These are phyloP conservation scores for Melanotus villosus DNA, from an alignment of 2,888 invertebrate genomes.

Conservation along the genomic window DNA sequence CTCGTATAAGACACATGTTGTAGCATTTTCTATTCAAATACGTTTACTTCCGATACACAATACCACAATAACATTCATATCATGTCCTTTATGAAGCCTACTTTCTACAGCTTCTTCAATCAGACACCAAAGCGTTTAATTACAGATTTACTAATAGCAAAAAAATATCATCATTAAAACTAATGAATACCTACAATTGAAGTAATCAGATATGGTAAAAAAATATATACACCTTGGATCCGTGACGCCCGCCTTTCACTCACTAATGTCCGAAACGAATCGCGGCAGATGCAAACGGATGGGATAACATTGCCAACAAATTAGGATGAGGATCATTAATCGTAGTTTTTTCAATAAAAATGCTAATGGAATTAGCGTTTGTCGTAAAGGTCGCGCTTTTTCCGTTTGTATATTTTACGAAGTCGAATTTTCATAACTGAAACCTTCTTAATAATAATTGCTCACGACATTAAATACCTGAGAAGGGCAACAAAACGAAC, in stretches of 20 bases:
- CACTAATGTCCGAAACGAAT: slow-evolving; percentile 48
- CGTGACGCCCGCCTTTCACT: slow-evolving; percentile 47
- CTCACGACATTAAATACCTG: too few relatives aligned
- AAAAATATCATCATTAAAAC: slow-evolving; percentile 43
- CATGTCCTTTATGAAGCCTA: not conserved
- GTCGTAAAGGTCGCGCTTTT: slow-evolving; percentile 34
- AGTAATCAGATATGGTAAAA: slow-evolving; percentile 44
- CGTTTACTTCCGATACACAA: too few relatives aligned
- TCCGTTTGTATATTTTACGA: not conserved
- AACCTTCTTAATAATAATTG: too few relatives aligned
- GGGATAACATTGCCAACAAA: slow-evolving; percentile 43
- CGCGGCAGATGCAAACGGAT: slow-evolving; percentile 46
- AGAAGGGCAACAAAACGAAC: slow-evolving; percentile 22
- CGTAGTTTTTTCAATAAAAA: slow-evolving; percentile 40
- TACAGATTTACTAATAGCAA: slow-evolving; percentile 20
- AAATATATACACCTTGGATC: slow-evolving; percentile 46
- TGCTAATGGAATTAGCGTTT: slow-evolving; percentile 45
- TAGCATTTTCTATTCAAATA: too few relatives aligned
- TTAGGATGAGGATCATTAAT: slow-evolving; percentile 44
- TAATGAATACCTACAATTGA: slow-evolving; percentile 48
- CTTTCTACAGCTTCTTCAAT: slow-evolving; percentile 8
- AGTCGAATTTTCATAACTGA: too few relatives aligned
- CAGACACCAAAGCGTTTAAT: slow-evolving; percentile 17
- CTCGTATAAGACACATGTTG: too few relatives aligned
- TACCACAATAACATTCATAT: not conserved